A percentile compares a stretch with the other conserved stretches of the same genome.
Evolutionary conservation across 2,113 vertebrate species (phyloP).

Genomic region (Plotosus lineatus): DNA sequence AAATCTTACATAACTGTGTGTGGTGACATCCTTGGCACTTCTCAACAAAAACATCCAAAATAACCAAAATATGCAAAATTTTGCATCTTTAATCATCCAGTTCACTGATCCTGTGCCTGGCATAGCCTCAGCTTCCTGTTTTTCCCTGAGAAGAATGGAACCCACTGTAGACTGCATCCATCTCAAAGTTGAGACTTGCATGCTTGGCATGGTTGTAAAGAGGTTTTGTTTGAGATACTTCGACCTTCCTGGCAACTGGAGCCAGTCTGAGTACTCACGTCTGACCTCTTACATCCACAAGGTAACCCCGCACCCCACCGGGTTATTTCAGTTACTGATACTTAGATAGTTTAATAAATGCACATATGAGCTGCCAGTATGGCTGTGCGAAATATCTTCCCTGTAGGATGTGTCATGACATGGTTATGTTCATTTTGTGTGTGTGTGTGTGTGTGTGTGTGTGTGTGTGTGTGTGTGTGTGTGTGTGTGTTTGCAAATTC

Average conservation of each 20-base stretch:
- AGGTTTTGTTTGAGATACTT: neutral
- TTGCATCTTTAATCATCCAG: neutral
- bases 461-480: neutral
- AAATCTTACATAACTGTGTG: neutral
- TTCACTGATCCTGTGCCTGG: neutral
- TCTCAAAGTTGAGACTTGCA: neutral
- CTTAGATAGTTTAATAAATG: no score
- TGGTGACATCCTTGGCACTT: neutral
- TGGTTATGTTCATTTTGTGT: neutral
- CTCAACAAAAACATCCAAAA: neutral
- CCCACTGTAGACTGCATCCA: neutral
- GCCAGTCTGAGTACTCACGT: neutral
- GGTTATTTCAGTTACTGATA: no score
- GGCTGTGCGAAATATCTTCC: neutral
- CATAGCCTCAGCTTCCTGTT: neutral
- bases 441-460: neutral
- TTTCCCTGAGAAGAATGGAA: neutral
- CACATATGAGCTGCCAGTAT: no score
- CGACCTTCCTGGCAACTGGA: neutral
- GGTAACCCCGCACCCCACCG: neutral
- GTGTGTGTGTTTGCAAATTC: neutral
- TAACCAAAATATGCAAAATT: no score
- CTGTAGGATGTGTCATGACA: neutral
- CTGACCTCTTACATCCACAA: neutral
- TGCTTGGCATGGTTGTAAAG: neutral